These are phyloP conservation scores for Danaus melanippus DNA, from an alignment of 1,140 invertebrate species.

Conservation along the genomic window DNA sequence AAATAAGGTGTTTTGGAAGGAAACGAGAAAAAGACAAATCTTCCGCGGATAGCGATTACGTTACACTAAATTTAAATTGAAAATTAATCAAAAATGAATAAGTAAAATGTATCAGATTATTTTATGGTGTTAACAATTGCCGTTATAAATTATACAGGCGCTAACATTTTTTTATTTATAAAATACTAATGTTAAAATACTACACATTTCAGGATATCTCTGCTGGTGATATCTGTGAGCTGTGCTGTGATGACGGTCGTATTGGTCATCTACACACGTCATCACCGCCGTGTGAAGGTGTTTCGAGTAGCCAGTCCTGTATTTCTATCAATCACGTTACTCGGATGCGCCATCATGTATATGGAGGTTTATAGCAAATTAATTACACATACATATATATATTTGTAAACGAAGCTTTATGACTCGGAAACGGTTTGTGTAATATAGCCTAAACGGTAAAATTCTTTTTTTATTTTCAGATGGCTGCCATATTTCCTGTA, in stretches of 20 bases:
- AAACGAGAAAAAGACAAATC: too few species aligned
- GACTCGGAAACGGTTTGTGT: background rate
- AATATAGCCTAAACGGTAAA: background rate
- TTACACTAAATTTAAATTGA: too few species aligned
- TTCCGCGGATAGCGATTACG: too few species aligned
- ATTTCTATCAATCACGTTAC: conserved; percentile 88
- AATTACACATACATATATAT: conserved; percentile 15
- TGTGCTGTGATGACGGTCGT: conserved; percentile 83
- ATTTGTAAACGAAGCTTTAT: background rate
- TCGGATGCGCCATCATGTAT: conserved; percentile 93
- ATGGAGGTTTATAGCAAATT: conserved; percentile 76
- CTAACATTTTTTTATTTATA: too few species aligned
- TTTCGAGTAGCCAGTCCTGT: conserved; percentile 93
- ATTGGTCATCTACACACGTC: conserved; percentile 84
- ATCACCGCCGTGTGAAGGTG: conserved; percentile 86
- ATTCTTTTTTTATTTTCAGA: conserved; percentile 72
- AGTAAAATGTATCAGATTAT: too few species aligned
- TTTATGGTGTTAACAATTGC: too few species aligned
- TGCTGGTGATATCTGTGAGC: conserved; percentile 85
- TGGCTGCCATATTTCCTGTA: conserved; percentile 91
- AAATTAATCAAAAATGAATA: too few species aligned
- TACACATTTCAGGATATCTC: conserved; percentile 78
- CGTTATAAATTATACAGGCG: too few species aligned
- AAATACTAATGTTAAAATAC: too few species aligned
- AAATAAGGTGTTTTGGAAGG: too few species aligned